phyloP scores from a whole-genome alignment of 2,113 vertebrate genomes.

The Mus spicilegus region DNA sequence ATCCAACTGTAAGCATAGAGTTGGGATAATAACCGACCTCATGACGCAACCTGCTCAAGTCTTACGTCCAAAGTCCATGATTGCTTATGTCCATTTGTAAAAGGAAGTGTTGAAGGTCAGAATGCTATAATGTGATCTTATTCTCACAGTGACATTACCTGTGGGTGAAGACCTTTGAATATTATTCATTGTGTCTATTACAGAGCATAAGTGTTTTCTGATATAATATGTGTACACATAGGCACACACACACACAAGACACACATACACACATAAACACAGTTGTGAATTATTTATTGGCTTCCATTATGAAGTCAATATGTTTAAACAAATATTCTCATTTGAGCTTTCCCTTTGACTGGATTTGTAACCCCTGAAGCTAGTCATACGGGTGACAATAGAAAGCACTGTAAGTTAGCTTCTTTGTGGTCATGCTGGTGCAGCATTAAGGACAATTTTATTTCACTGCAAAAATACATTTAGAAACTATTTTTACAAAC shows the following conservation, averaged over 20 bases:
- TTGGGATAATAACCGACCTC: background rate
- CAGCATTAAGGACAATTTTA: background rate
- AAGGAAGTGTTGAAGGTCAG: background rate
- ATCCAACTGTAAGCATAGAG: background rate
- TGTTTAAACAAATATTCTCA: background rate
- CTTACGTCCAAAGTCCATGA: constrained; percentile 16
- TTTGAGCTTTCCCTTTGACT: background rate
- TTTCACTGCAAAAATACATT: background rate
- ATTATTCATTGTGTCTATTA: background rate
- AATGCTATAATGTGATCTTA: background rate
- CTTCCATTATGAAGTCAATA: background rate
- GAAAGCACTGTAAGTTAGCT: constrained; percentile 20
- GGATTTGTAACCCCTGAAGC: background rate
- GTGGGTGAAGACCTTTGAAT: background rate
- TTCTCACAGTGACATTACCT: background rate
- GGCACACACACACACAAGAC: rapidly evolving
- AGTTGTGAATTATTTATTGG: background rate
- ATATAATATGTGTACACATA: no score
- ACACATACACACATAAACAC: background rate
- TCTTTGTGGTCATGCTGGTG: background rate
- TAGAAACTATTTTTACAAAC: constrained; percentile 8
- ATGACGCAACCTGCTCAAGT: background rate
- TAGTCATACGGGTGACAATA: background rate
- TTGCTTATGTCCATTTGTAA: constrained; percentile 35
- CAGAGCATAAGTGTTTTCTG: background rate